Evolutionary conservation across 2,797 vertebrate species (phyloP).

Genomic region (Sebastes umbrosus): DNA sequence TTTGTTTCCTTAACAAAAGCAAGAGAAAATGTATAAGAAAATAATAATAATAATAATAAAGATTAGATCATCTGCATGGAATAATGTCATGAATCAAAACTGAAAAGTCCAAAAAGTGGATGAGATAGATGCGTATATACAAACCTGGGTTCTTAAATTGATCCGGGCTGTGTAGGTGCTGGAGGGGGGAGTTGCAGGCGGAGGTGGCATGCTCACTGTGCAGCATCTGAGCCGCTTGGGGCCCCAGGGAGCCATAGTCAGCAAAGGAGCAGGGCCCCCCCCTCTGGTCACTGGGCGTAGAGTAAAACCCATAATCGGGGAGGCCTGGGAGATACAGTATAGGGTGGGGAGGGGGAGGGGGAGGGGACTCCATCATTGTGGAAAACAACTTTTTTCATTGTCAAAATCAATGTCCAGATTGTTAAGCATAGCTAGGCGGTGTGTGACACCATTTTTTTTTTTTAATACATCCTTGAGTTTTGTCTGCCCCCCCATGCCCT

Average conservation of each 20-base stretch:
- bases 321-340: slow-evolving; percentile 87
- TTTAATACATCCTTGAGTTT: slow-evolving; percentile 47
- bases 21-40: slow-evolving; percentile 31
- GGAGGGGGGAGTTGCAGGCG: slow-evolving; percentile 85
- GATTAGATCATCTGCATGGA: slow-evolving; percentile 65
- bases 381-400: slow-evolving; percentile 76
- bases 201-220: slow-evolving; percentile 90
- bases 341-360: slow-evolving; percentile 74
- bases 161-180: slow-evolving; percentile 88
- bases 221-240: slow-evolving; percentile 90
- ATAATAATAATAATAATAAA: slow-evolving; percentile 6
- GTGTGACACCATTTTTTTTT: slow-evolving; percentile 41
- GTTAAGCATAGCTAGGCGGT: slow-evolving; percentile 53
- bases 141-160: slow-evolving; percentile 90
- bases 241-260: slow-evolving; percentile 90
- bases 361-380: slow-evolving; percentile 84
- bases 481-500: slow-evolving; percentile 63
- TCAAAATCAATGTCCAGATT: slow-evolving; percentile 79
- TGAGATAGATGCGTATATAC: slow-evolving; percentile 82
- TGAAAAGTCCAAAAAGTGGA: slow-evolving; percentile 70
- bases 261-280: slow-evolving; percentile 89
- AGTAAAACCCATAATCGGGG: slow-evolving; percentile 91
- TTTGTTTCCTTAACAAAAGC: slow-evolving; percentile 51
- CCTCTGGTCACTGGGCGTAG: slow-evolving; percentile 90
- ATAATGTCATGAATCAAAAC: slow-evolving; percentile 74